Evolutionary conservation across 2,888 invertebrate species (phyloP).

Genomic region (Argyresthia albistria): DNA sequence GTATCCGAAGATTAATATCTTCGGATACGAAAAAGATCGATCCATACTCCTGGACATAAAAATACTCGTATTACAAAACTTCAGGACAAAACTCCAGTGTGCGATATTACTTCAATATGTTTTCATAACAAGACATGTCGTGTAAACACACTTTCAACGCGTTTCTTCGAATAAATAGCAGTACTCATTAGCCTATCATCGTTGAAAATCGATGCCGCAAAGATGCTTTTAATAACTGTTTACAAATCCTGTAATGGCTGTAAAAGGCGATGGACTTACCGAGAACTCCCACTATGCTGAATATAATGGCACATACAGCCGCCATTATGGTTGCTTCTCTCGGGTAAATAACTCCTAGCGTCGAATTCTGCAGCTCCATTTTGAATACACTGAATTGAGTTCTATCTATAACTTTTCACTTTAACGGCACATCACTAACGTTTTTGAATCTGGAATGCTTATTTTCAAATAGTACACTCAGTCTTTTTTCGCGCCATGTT

Average conservation of each 20-base stretch:
- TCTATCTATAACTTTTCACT: slow-evolving; percentile 27
- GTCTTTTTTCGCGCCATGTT: not conserved
- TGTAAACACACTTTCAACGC: slow-evolving; percentile 36
- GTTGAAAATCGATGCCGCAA: slow-evolving; percentile 25
- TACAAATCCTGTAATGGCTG: not conserved
- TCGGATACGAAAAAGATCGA: too few relatives aligned
- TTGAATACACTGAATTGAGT: slow-evolving; percentile 20
- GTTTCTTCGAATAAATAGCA: slow-evolving; percentile 28
- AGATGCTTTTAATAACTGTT: slow-evolving; percentile 13
- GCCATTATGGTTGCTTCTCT: slow-evolving; percentile 83
- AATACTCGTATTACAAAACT: too few relatives aligned
- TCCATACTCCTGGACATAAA: too few relatives aligned
- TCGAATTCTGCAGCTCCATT: slow-evolving; percentile 41
- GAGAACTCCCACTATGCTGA: slow-evolving; percentile 83
- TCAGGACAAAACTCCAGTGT: not conserved
- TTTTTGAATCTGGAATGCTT: slow-evolving; percentile 17
- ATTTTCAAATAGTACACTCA: not conserved
- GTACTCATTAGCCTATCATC: slow-evolving; percentile 16
- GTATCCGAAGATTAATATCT: too few relatives aligned
- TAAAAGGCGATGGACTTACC: slow-evolving; percentile 68
- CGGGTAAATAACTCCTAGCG: slow-evolving; percentile 70
- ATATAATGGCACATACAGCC: slow-evolving; percentile 83
- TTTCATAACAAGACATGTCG: slow-evolving; percentile 20
- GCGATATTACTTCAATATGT: slow-evolving; percentile 27
- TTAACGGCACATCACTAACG: slow-evolving; percentile 4